Evolutionary conservation across 2,888 invertebrate genomes (phyloP).

Genomic region (Eupithecia pulchellata): DNA sequence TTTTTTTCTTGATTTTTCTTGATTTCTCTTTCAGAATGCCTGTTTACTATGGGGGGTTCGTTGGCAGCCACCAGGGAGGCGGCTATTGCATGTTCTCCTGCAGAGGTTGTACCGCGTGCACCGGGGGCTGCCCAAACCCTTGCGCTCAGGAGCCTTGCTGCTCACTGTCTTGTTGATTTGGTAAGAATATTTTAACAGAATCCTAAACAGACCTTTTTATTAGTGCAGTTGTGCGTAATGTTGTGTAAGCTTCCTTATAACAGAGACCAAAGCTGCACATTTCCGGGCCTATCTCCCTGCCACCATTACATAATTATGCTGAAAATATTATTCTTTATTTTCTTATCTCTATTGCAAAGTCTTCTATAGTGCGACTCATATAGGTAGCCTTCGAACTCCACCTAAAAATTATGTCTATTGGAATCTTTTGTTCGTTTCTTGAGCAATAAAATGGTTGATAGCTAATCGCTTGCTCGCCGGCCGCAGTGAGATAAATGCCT

Average conservation of each 20-base stretch:
- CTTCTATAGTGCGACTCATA: not conserved
- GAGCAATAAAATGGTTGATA: too few species aligned
- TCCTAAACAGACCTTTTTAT: not conserved
- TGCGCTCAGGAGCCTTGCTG: slow-evolving; percentile 53
- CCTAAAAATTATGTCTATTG: too few species aligned
- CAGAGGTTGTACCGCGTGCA: slow-evolving; percentile 51
- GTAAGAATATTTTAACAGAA: slow-evolving; percentile 26
- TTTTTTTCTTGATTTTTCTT: slow-evolving; percentile 10
- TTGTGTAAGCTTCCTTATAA: too few species aligned
- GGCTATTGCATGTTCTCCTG: slow-evolving; percentile 68
- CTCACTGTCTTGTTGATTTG: slow-evolving; percentile 54
- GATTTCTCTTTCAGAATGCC: slow-evolving; percentile 56
- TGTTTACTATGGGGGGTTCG: slow-evolving; percentile 72
- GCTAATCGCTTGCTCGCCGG: too few species aligned
- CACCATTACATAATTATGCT: too few species aligned
- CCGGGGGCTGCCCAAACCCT: slow-evolving; percentile 57
- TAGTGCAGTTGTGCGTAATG: too few species aligned
- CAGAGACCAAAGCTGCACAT: too few species aligned
- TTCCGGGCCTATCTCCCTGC: too few species aligned
- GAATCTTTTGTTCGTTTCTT: too few species aligned
- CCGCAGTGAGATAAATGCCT: not conserved
- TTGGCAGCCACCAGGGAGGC: slow-evolving; percentile 71
- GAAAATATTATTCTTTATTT: not conserved
- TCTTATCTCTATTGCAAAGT: not conserved
- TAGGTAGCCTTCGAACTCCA: too few species aligned